Evolutionary conservation across 2,797 vertebrate genomes (phyloP).

Genomic region (Gymnothorax javanicus): DNA sequence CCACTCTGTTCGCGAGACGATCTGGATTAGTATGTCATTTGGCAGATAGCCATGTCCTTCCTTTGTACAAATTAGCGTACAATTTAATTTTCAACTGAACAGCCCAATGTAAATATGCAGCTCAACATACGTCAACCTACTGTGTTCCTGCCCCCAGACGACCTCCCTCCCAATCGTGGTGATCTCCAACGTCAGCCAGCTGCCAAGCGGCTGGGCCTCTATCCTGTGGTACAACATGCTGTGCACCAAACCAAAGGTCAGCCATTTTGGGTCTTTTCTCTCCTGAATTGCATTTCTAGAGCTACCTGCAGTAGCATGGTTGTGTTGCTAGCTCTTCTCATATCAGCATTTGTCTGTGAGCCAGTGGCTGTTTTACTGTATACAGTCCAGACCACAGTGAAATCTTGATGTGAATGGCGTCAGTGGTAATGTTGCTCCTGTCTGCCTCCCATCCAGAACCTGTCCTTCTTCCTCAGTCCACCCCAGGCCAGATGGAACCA

Average conservation of each 20-base stretch:
- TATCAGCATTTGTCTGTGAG: no score
- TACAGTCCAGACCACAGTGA: not conserved
- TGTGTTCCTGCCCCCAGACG: conserved; percentile 69
- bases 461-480: conserved; percentile 91
- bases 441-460: conserved; percentile 70
- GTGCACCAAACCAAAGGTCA: conserved; percentile 85
- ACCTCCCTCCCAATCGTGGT: conserved; percentile 90
- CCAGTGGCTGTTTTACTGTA: no score
- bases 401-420: not conserved
- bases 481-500: conserved; percentile 84
- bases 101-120: no score
- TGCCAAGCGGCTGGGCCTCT: conserved; percentile 96
- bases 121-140: no score
- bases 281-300: not conserved
- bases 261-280: conserved; percentile 4
- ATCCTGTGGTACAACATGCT: conserved; percentile 99
- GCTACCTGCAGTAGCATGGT: not conserved
- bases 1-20: no score
- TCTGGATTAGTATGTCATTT: no score
- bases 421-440: not conserved
- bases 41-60: no score
- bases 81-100: no score
- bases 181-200: conserved; percentile 96
- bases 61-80: no score
- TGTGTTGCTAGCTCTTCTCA: not conserved